phyloP scores from a whole-genome alignment of 2,797 vertebrate genomes.

The Sebastes paucispinis region DNA sequence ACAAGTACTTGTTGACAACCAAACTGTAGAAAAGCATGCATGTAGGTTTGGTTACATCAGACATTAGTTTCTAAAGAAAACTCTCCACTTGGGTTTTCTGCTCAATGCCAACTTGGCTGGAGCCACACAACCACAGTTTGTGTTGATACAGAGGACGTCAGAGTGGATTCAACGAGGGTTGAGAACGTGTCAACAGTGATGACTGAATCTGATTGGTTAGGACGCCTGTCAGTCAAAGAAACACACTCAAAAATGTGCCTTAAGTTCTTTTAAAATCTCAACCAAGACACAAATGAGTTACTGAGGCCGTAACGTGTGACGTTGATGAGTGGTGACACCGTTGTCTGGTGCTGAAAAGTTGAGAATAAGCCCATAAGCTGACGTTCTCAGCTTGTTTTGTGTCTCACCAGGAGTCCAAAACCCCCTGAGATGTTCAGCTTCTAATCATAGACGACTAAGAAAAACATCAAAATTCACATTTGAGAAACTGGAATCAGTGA shows the following conservation, averaged over 20 bases:
- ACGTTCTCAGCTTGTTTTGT: neutral
- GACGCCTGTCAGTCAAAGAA: neutral
- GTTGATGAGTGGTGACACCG: too few species aligned
- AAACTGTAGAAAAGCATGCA: neutral
- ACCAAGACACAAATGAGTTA: neutral
- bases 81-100: conserved; percentile 5
- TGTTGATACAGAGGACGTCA: neutral
- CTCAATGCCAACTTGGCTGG: conserved; percentile 12
- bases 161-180: neutral
- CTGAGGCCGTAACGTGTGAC: neutral
- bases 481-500: neutral
- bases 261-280: neutral
- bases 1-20: conserved; percentile 10
- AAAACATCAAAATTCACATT: neutral
- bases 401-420: neutral
- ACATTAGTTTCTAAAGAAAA: conserved; percentile 8
- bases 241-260: neutral
- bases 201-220: neutral
- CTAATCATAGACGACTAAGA: neutral
- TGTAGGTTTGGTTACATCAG: neutral
- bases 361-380: neutral
- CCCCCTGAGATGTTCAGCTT: neutral
- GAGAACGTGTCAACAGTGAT: neutral
- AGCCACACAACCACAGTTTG: neutral
- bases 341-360: too few species aligned